These are phyloP conservation scores for Synanthedon myopaeformis DNA, from an alignment of 2,888 invertebrate species.

Conservation along the genomic window DNA sequence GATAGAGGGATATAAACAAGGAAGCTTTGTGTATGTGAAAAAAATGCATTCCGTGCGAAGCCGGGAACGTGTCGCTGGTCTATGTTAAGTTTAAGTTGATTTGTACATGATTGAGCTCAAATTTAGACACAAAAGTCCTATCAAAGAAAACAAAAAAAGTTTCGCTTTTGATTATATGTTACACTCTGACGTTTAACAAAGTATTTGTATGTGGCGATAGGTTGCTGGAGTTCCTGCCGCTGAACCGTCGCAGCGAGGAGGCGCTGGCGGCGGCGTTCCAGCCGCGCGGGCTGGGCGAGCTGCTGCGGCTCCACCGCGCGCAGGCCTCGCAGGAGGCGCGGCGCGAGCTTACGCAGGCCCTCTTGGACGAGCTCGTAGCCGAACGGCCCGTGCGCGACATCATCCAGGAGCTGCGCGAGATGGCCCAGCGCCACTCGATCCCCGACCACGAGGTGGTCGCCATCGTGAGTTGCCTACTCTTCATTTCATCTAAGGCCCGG, in stretches of 20 bases:
- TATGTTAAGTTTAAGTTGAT: too few species aligned
- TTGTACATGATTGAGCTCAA: too few species aligned
- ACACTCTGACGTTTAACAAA: too few species aligned
- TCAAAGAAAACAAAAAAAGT: too few species aligned
- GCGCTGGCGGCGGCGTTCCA: conserved; percentile 85
- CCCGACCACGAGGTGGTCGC: conserved; percentile 91
- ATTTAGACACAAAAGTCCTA: too few species aligned
- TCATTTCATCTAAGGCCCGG: neutral
- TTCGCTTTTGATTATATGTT: too few species aligned
- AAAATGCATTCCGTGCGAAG: too few species aligned
- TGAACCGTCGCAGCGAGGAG: conserved; percentile 92
- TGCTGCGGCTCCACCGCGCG: conserved; percentile 84
- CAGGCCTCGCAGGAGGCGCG: conserved; percentile 80
- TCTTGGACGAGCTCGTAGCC: conserved; percentile 89
- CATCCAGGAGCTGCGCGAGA: conserved; percentile 86
- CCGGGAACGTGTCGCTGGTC: too few species aligned
- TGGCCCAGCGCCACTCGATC: conserved; percentile 84
- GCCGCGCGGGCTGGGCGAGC: conserved; percentile 82
- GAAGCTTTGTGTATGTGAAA: too few species aligned
- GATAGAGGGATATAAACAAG: too few species aligned
- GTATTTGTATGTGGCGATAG: conserved; percentile 43
- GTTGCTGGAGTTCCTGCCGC: conserved; percentile 93
- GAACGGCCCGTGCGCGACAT: conserved; percentile 89
- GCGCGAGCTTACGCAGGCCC: conserved; percentile 69
- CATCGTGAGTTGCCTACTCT: conserved; percentile 72